Percentiles rank a stretch among this genome's conserved stretches.
These are phyloP conservation scores for Agrochola macilenta DNA, from an alignment of 2,888 invertebrate genomes.

Conservation along the genomic window DNA sequence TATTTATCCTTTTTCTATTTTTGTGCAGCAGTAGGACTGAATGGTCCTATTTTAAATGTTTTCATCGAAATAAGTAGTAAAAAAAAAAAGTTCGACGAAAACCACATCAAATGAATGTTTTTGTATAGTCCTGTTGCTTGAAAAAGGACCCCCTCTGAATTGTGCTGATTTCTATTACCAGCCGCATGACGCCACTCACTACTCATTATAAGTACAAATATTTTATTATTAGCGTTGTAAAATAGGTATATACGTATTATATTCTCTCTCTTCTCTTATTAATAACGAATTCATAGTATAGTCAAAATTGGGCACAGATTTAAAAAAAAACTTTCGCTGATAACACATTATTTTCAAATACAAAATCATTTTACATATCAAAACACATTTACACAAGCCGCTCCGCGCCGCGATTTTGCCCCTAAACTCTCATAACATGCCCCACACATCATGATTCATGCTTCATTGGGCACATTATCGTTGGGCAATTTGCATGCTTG, in stretches of 20 bases:
- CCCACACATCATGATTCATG: conserved; percentile 70
- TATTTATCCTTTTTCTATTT: background rate
- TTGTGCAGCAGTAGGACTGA: background rate
- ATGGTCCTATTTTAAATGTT: background rate
- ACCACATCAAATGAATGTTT: background rate
- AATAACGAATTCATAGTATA: background rate
- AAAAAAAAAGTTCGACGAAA: background rate
- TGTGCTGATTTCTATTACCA: background rate
- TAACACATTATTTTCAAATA: background rate
- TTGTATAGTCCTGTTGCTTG: background rate
- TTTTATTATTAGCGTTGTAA: background rate
- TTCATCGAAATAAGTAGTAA: background rate
- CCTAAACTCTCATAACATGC: conserved; percentile 45
- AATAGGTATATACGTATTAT: background rate
- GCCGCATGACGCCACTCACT: background rate
- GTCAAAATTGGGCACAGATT: background rate
- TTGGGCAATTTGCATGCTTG: conserved; percentile 80
- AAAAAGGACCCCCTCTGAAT: background rate
- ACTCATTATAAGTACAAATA: background rate
- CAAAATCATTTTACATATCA: background rate
- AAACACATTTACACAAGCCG: conserved; percentile 5
- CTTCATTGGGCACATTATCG: conserved; percentile 81
- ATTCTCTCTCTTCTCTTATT: too few relatives aligned
- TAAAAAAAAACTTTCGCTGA: background rate
- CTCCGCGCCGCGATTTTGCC: too few relatives aligned